phyloP scores from a whole-genome alignment of 2,797 vertebrate genomes.

The Rhinogobio ventralis region DNA sequence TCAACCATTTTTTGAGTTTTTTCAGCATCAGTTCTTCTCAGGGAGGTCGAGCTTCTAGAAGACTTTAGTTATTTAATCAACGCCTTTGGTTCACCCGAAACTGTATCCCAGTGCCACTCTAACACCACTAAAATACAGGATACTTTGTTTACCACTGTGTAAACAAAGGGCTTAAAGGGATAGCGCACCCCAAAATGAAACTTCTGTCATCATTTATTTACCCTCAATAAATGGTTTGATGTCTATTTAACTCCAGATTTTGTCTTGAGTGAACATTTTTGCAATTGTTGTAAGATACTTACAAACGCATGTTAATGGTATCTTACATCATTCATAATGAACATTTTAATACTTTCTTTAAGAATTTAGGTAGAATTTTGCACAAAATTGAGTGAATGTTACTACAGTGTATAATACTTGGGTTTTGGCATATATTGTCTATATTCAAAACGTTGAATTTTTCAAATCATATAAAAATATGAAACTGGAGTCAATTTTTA shows the following conservation, averaged over 20 bases:
- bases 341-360: neutral
- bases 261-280: neutral
- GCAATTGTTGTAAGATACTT: neutral
- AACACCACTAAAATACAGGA: no score
- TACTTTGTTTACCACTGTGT: neutral
- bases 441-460: neutral
- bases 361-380: neutral
- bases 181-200: neutral
- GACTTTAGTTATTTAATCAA: neutral
- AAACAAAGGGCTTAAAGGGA: constrained; percentile 5
- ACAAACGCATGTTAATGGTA: neutral
- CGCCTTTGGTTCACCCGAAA: neutral
- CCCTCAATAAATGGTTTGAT: neutral
- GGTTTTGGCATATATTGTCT: neutral
- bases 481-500: neutral
- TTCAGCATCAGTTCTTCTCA: constrained; percentile 31
- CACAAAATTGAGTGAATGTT: neutral
- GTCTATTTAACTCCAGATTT: neutral
- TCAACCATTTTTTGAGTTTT: neutral
- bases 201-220: neutral
- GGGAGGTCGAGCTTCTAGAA: constrained; percentile 8
- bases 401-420: neutral
- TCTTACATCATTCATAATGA: neutral
- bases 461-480: neutral
- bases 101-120: neutral